Evolutionary conservation across 2,797 vertebrate genomes (phyloP).

Genomic region (Austrolebias charrua): DNA sequence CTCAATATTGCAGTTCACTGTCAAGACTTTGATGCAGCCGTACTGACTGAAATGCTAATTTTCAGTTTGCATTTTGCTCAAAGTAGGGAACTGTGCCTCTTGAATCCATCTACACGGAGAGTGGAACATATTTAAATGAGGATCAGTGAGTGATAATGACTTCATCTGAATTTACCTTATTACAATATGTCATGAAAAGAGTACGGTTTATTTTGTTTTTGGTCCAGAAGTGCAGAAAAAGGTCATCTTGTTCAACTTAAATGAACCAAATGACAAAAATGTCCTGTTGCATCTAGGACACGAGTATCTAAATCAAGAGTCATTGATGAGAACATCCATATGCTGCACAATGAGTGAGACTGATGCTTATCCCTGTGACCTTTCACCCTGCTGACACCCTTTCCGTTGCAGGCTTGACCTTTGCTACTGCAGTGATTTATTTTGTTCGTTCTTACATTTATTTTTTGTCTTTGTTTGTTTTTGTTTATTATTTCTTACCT

Average conservation of each 20-base stretch:
- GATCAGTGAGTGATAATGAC: constrained; percentile 40
- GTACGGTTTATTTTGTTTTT: constrained; percentile 34
- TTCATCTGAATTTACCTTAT: constrained; percentile 48
- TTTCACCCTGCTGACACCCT: constrained; percentile 58
- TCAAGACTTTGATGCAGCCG: constrained; percentile 14
- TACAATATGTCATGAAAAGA: constrained; percentile 9
- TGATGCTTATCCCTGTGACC: constrained; percentile 53
- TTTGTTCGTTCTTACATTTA: too few relatives aligned
- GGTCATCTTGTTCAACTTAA: constrained; percentile 30
- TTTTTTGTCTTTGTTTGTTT: too few relatives aligned
- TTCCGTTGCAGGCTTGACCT: constrained; percentile 60
- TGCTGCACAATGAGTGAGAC: constrained; percentile 32
- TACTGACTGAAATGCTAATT: constrained; percentile 22
- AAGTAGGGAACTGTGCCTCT: constrained; percentile 11
- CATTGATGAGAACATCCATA: constrained; percentile 56
- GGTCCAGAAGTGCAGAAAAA: constrained; percentile 1
- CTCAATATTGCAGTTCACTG: constrained; percentile 17
- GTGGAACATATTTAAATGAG: constrained; percentile 37
- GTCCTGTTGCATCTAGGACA: constrained; percentile 30
- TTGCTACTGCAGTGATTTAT: constrained; percentile 56
- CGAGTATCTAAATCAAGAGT: constrained; percentile 21
- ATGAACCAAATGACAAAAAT: constrained; percentile 46
- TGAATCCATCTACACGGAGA: constrained; percentile 24
- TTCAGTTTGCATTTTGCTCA: constrained; percentile 15
- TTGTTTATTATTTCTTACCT: too few relatives aligned